Conservation (phyloP, 2,113 vertebrate species). For the Pseudorectes ferrugineus region DNA sequence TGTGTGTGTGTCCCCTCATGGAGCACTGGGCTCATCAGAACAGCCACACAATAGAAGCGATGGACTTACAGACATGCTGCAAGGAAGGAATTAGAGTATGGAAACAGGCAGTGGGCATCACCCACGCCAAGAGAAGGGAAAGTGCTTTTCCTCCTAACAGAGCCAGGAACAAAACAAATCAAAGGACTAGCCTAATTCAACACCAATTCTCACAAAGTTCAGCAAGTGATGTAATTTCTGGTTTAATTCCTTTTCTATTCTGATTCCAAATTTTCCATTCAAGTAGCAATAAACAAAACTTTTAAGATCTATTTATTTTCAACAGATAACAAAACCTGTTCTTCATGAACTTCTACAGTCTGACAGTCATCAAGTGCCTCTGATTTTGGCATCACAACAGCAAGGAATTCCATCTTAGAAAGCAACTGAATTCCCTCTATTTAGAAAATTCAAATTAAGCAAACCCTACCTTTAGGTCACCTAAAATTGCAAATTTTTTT, state of each 20-base stretch:
- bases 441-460: not conserved
- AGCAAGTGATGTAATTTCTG: not conserved
- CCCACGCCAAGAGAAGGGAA: not conserved
- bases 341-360: not conserved
- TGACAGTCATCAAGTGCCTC: not conserved
- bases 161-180: not conserved
- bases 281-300: not conserved
- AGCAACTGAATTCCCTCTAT: not conserved
- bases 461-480: not conserved
- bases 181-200: not conserved
- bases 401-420: not conserved
- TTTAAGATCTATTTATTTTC: not conserved
- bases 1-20: not conserved
- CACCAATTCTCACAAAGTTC: not conserved
- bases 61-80: not conserved
- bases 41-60: not conserved
- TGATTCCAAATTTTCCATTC: not conserved
- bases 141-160: not conserved
- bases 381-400: not conserved
- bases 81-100: not conserved
- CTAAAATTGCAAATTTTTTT: not conserved
- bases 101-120: not conserved
- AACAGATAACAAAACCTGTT: not conserved
- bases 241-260: not conserved
- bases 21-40: not conserved